Conservation (phyloP, 1,140 invertebrate genomes). For the Orius laevigatus region DNA sequence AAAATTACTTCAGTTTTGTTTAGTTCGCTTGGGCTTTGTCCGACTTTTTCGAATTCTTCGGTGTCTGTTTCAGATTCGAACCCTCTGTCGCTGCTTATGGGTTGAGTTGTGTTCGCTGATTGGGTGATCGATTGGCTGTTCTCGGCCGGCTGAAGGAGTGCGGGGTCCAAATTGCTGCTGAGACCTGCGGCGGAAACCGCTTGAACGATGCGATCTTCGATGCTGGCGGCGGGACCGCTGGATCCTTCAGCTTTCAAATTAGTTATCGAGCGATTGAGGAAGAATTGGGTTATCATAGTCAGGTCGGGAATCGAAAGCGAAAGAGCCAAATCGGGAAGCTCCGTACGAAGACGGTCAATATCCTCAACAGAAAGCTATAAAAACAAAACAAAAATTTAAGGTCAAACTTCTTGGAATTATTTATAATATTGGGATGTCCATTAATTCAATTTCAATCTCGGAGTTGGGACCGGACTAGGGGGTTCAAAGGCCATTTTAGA, state of each 20-base stretch:
- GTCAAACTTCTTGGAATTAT: no score
- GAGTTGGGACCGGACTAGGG: no score
- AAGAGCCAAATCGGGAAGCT: slow-evolving; percentile 42
- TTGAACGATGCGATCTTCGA: slow-evolving; percentile 21
- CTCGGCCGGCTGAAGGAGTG: slow-evolving; percentile 24
- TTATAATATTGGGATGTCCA: no score
- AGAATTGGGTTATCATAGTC: slow-evolving; percentile 51
- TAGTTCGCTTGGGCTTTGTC: slow-evolving; percentile 37
- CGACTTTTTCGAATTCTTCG: slow-evolving; percentile 66
- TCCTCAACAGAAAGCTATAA: slow-evolving; percentile 41
- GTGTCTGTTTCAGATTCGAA: slow-evolving; percentile 67
- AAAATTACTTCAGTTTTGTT: slow-evolving; percentile 4
- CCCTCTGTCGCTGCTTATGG: slow-evolving; percentile 30
- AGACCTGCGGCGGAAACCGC: slow-evolving; percentile 27
- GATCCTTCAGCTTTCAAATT: slow-evolving; percentile 15
- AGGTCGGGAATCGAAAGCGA: slow-evolving; percentile 42
- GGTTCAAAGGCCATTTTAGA: no score
- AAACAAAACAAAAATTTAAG: slow-evolving; percentile 5
- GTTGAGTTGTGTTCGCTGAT: slow-evolving; percentile 19
- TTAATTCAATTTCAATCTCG: no score
- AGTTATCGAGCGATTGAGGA: slow-evolving; percentile 32
- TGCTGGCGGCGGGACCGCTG: slow-evolving; percentile 8
- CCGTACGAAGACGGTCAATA: slow-evolving; percentile 42
- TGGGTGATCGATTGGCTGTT: slow-evolving; percentile 25
- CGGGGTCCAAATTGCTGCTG: slow-evolving; percentile 26